Conservation (phyloP, 2,888 invertebrate genomes). For the Rhagium mordax region DNA sequence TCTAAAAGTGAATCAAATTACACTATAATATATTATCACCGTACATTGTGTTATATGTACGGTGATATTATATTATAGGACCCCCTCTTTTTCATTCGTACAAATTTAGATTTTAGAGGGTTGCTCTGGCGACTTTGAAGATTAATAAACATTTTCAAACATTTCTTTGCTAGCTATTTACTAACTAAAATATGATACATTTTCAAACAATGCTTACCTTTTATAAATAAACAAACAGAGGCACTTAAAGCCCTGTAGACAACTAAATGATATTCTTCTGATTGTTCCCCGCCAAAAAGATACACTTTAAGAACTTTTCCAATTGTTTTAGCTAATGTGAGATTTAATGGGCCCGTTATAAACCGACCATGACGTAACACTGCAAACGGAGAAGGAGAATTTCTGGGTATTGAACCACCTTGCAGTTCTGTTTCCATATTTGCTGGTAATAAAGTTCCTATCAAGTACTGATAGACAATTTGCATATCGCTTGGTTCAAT, state of each 20-base stretch:
- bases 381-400: slow-evolving; percentile 70
- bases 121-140: too few relatives aligned
- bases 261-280: slow-evolving; percentile 80
- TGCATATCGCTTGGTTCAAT: slow-evolving; percentile 89
- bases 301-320: slow-evolving; percentile 82
- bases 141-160: too few relatives aligned
- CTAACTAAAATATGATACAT: too few relatives aligned
- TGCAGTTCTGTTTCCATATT: slow-evolving; percentile 81
- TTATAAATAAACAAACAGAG: slow-evolving; percentile 87
- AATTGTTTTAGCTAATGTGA: slow-evolving; percentile 71
- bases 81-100: too few relatives aligned
- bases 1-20: too few relatives aligned
- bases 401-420: slow-evolving; percentile 77
- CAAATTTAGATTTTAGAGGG: too few relatives aligned
- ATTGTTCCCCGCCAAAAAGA: slow-evolving; percentile 75
- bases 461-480: slow-evolving; percentile 89
- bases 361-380: slow-evolving; percentile 75
- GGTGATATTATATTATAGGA: too few relatives aligned
- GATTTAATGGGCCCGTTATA: slow-evolving; percentile 78
- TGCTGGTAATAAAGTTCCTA: slow-evolving; percentile 85
- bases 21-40: too few relatives aligned
- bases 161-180: too few relatives aligned
- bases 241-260: slow-evolving; percentile 90
- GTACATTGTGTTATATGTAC: too few relatives aligned
- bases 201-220: slow-evolving; percentile 75